Conservation (phyloP, 2,888 invertebrate species). For the Koerneria pararmatus region DNA sequence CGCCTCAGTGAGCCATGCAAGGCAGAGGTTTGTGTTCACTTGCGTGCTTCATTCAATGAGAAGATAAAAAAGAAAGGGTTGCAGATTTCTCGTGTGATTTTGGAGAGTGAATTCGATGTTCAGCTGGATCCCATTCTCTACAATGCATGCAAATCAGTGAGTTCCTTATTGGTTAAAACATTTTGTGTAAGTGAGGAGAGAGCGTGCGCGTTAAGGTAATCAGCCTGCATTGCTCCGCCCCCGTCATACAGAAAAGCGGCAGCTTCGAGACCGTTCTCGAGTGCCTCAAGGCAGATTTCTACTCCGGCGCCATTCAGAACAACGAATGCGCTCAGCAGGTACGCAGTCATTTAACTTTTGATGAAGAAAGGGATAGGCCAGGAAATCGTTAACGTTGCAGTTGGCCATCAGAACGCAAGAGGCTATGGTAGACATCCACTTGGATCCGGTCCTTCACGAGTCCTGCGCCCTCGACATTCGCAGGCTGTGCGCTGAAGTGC, state of each 20-base stretch:
- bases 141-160: conserved; percentile 68
- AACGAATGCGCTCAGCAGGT: conserved; percentile 70
- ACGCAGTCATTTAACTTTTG: too few relatives aligned
- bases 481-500: conserved; percentile 65
- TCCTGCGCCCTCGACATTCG: conserved; percentile 77
- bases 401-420: conserved; percentile 80
- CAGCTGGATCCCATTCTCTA: conserved; percentile 82
- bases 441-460: conserved; percentile 83
- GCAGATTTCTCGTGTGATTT: conserved; percentile 44
- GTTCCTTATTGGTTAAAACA: too few relatives aligned
- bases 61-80: conserved; percentile 56
- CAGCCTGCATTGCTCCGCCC: conserved; percentile 38
- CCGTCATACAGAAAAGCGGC: conserved; percentile 31
- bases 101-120: conserved; percentile 74
- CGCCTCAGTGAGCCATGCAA: conserved; percentile 31
- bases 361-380: too few relatives aligned
- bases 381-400: conserved; percentile 32
- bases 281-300: conserved; percentile 78
- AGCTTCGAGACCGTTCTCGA: conserved; percentile 69
- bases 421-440: conserved; percentile 86
- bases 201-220: conserved; percentile 20
- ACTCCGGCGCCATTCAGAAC: conserved; percentile 73
- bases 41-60: neutral
- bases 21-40: conserved; percentile 27
- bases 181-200: too few relatives aligned